These are phyloP conservation scores for Plutella xylostella DNA, from an alignment of 2,888 invertebrate species.

Conservation along the genomic window DNA sequence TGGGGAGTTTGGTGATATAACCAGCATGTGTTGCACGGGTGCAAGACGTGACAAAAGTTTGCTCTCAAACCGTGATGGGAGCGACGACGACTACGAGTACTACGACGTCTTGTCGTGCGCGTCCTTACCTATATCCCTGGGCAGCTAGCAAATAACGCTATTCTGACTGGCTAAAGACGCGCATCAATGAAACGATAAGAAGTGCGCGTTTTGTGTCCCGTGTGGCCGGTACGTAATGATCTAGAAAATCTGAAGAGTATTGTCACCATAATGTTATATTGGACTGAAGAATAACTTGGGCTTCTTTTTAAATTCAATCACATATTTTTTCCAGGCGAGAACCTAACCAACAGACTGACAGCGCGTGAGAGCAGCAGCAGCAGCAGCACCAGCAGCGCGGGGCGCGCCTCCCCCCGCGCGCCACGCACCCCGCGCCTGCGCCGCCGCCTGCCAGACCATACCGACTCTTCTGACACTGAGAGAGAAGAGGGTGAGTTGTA, in stretches of 20 bases:
- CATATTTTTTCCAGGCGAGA: neutral
- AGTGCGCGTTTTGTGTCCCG: no score
- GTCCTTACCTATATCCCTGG: no score
- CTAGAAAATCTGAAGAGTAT: neutral
- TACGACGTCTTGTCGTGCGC: no score
- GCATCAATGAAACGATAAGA: no score
- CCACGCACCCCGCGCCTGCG: constrained; percentile 29
- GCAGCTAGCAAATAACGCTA: no score
- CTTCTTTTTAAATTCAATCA: neutral
- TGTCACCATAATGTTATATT: neutral
- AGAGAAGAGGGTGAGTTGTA: constrained; percentile 63
- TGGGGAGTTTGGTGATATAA: no score
- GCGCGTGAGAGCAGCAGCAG: constrained; percentile 37
- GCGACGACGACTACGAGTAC: no score
- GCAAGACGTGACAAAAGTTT: no score
- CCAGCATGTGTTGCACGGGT: no score
- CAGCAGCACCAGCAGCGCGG: constrained; percentile 32
- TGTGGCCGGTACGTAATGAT: no score
- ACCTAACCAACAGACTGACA: constrained; percentile 3
- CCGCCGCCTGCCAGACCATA: constrained; percentile 44
- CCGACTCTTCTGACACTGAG: constrained; percentile 72
- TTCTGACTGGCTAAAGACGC: no score
- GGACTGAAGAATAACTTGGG: neutral
- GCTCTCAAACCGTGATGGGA: no score
- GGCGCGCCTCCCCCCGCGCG: constrained; percentile 36